A percentile compares a stretch with the other conserved stretches of the same genome.
Conservation (phyloP, 1,140 invertebrate genomes). For the Drosophila baimaii region DNA sequence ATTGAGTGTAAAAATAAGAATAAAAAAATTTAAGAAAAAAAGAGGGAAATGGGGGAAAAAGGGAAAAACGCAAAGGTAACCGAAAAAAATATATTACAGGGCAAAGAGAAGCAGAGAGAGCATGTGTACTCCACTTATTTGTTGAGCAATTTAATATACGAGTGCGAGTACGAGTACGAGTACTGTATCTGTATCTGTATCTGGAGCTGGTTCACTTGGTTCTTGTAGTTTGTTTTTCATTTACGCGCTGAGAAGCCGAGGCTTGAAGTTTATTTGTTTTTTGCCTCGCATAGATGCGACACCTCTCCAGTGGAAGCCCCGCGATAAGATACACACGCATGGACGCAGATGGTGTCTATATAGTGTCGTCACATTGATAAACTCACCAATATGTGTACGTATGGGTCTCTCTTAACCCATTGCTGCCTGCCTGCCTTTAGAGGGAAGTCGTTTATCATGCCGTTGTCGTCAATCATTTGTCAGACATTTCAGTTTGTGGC, state of each 20-base stretch:
- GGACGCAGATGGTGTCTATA: constrained; percentile 20
- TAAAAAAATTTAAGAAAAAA: constrained; percentile 36
- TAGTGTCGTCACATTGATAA: constrained; percentile 43
- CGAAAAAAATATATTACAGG: constrained; percentile 21
- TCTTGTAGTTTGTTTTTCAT: constrained; percentile 71
- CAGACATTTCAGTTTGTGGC: constrained; percentile 47
- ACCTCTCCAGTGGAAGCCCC: constrained; percentile 27
- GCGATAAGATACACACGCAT: constrained; percentile 57
- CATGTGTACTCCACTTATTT: constrained; percentile 40
- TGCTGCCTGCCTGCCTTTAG: constrained; percentile 20
- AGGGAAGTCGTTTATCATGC: constrained; percentile 67
- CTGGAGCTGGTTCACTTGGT: constrained; percentile 20
- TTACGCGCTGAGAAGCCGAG: constrained; percentile 30
- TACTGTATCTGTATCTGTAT: constrained; percentile 44
- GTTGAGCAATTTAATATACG: constrained; percentile 68
- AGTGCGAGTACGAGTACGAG: background rate
- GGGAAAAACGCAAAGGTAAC: constrained; percentile 43
- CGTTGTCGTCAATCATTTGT: constrained; percentile 77
- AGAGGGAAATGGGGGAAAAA: constrained; percentile 44
- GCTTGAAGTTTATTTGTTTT: constrained; percentile 40
- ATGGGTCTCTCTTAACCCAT: constrained; percentile 58
- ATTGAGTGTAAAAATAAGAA: constrained; percentile 57
- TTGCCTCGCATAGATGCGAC: constrained; percentile 42
- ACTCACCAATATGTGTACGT: constrained; percentile 12
- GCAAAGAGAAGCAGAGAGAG: constrained; percentile 1